phyloP scores from a whole-genome alignment of 2,797 vertebrate genomes.

The Okamejei kenojei region DNA sequence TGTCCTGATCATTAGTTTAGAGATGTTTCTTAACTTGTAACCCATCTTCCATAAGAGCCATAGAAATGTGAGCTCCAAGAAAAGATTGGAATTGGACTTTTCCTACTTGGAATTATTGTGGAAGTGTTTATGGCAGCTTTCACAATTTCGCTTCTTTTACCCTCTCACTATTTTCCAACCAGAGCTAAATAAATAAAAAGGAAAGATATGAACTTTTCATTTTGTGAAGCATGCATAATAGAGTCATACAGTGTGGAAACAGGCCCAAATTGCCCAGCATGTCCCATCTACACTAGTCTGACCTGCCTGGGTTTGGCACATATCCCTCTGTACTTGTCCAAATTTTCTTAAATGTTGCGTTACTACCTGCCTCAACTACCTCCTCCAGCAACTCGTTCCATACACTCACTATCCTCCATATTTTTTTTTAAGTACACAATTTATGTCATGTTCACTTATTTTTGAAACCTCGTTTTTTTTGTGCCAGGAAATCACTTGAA shows the following conservation, averaged over 20 bases:
- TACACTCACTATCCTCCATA: too few species aligned
- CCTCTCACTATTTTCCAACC: not conserved
- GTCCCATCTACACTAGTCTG: too few species aligned
- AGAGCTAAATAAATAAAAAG: not conserved
- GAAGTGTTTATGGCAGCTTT: not conserved
- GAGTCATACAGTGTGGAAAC: too few species aligned
- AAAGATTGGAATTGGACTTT: not conserved
- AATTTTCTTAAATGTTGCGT: too few species aligned
- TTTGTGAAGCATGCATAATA: not conserved
- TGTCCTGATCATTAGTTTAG: not conserved
- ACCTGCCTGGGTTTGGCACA: too few species aligned
- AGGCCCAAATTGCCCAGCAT: too few species aligned
- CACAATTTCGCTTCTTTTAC: not conserved
- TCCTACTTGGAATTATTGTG: not conserved
- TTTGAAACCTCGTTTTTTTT: not conserved
- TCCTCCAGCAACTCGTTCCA: too few species aligned
- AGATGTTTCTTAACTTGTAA: not conserved
- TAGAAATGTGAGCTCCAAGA: not conserved
- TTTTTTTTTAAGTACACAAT: too few species aligned
- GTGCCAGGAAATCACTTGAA: not conserved
- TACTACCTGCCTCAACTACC: too few species aligned
- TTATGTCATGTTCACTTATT: too few species aligned
- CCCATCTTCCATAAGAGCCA: not conserved
- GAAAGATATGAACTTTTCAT: not conserved
- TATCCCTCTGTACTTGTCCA: too few species aligned